Base-by-base conservation (phyloP, 2,888 invertebrate species). In the Plebejus argus region DNA sequence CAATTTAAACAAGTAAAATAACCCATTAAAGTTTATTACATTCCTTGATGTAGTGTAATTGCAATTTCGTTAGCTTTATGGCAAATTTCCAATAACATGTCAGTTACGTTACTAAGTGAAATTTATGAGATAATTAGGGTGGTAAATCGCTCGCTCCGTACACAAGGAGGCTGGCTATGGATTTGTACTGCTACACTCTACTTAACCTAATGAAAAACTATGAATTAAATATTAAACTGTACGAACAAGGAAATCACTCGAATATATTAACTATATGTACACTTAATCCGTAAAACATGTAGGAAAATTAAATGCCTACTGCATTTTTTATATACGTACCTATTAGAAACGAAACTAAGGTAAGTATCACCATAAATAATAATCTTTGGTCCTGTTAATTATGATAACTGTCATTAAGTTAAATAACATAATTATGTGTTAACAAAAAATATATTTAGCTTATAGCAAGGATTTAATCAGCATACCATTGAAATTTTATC, bases 101-200 rank as follows among this genome's bases (percentile, higher is more conserved):
- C 91, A 92, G 91, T 93, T 90, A 91, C 91, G 89, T 90, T 86
- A 85, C 88, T 92, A 92, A 94, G 89, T 92, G 90, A 91, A 92
- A 94, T 94, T 92, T 93, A 94, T 93, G 86, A 90, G 88, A 89
- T 91, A 92, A 93, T 94, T 92, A 92, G 90, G 86, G 86, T 86
- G 89, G 86, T 84, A 86, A 87, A 89, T 87, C 85, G 86, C 86
- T 84, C 85, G 84, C 84, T 86, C 87, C 89, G 87, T 88, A 88
- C 87, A 87, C 87, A 86, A 87, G 86, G 84, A 84, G 84, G 82
- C 78, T 84, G 81, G 81, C 82, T 86, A 87, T 88, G 85, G 86
- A 86, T 87, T 88, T 85, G 83, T 85, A 83, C 81, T 82, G 72
- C 58, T 71, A 58, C 71, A 77, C 77, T 77, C 58, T 72, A 77